These are phyloP conservation scores for Pollenia griseotomentosa DNA, from an alignment of 2,888 invertebrate species.

Conservation along the genomic window DNA sequence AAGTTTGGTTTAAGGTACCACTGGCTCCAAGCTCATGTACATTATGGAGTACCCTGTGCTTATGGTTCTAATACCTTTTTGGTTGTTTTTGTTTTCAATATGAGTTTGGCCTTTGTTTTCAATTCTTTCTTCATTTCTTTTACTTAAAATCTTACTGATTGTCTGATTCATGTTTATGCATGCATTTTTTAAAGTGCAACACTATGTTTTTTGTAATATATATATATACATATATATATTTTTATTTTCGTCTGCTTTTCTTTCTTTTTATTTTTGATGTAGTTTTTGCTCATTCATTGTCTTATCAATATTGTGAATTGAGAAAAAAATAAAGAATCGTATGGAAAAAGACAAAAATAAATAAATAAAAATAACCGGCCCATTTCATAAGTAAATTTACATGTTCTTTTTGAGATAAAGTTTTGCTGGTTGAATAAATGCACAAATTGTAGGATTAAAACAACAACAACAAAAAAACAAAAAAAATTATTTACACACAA, in stretches of 20 bases:
- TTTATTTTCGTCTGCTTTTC: background rate
- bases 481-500: slow-evolving; percentile 5
- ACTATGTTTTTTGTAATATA: slow-evolving; percentile 60
- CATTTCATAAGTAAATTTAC: slow-evolving; percentile 77
- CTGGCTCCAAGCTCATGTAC: too few relatives aligned
- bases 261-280: slow-evolving; percentile 22
- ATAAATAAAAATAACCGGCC: slow-evolving; percentile 71
- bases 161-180: slow-evolving; percentile 71
- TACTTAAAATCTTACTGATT: slow-evolving; percentile 46
- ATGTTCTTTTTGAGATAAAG: slow-evolving; percentile 75
- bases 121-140: slow-evolving; percentile 46
- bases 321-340: slow-evolving; percentile 41
- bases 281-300: slow-evolving; percentile 37
- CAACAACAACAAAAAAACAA: background rate
- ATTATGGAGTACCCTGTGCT: too few relatives aligned
- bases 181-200: slow-evolving; percentile 77
- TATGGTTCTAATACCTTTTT: too few relatives aligned
- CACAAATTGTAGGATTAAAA: slow-evolving; percentile 63
- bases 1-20: too few relatives aligned
- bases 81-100: background rate
- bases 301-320: slow-evolving; percentile 73
- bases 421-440: slow-evolving; percentile 68
- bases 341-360: slow-evolving; percentile 24
- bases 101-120: background rate
- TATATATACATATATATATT: background rate